Conservation (phyloP, 2,113 vertebrate genomes). For the Zootoca vivipara region DNA sequence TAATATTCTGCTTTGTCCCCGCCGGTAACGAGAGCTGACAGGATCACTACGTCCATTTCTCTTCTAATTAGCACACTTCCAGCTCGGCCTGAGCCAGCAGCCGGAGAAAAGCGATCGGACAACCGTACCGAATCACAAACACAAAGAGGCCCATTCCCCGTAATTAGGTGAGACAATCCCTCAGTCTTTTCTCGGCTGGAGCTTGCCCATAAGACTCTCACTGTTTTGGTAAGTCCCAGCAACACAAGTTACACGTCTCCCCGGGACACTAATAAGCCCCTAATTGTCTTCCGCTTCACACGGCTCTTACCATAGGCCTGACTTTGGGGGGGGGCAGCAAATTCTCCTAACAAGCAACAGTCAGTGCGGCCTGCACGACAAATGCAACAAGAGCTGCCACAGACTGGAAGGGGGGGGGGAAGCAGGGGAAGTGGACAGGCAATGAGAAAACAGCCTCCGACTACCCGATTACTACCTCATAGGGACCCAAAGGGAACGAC, state of each 20-base stretch:
- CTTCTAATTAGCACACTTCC: constrained; percentile 99
- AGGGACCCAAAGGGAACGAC: background rate
- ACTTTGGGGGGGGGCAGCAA: constrained; percentile 46
- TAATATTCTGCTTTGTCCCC: constrained; percentile 95
- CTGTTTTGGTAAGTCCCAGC: constrained; percentile 83
- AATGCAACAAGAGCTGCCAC: constrained; percentile 53
- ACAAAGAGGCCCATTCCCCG: constrained; percentile 88
- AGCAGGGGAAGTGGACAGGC: constrained; percentile 8
- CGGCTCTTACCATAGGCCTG: constrained; percentile 74
- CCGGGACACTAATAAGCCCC: constrained; percentile 92
- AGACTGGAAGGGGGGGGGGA: constrained; percentile 37
- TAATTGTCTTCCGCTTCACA: constrained; percentile 90
- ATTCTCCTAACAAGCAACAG: constrained; percentile 72
- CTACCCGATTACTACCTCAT: rapidly evolving
- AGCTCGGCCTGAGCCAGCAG: constrained; percentile 84
- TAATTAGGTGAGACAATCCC: constrained; percentile 97
- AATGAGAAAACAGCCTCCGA: constrained; percentile 37
- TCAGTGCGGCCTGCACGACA: constrained; percentile 30
- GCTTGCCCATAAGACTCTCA: constrained; percentile 87
- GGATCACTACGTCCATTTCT: constrained; percentile 97
- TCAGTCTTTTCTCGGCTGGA: constrained; percentile 95
- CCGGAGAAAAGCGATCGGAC: constrained; percentile 90
- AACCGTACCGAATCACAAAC: constrained; percentile 93
- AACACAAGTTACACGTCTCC: constrained; percentile 88
- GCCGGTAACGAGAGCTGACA: constrained; percentile 93